phyloP scores from a whole-genome alignment of 1,140 invertebrate genomes.

The Aphis gossypii region DNA sequence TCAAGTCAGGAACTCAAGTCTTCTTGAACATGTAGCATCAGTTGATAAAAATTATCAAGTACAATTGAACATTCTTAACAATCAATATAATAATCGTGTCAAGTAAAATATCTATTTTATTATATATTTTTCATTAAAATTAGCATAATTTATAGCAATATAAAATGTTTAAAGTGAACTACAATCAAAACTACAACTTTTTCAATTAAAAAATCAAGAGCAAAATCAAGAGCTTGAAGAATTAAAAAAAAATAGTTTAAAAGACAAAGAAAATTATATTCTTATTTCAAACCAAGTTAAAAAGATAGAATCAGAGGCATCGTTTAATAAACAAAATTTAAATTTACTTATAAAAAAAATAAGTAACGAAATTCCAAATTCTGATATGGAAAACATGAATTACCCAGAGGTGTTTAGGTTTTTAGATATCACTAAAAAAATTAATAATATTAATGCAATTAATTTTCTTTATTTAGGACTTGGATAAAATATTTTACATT shows the following conservation, averaged over 20 bases:
- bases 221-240: not conserved
- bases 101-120: not conserved
- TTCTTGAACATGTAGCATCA: not conserved
- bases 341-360: constrained; percentile 29
- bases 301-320: not conserved
- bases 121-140: not conserved
- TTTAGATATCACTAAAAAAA: not conserved
- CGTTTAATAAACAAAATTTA: constrained; percentile 8
- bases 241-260: constrained; percentile 22
- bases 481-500: constrained; percentile 44
- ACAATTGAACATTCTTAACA: not conserved
- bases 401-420: constrained; percentile 12
- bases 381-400: constrained; percentile 3
- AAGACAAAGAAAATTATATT: not conserved
- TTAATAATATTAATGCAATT: not conserved
- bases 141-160: not conserved
- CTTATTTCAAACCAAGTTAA: constrained; percentile 6
- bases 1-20: not conserved
- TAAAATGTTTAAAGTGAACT: constrained; percentile 25
- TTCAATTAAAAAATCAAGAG: constrained; percentile 12
- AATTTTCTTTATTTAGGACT: not conserved
- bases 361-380: not conserved
- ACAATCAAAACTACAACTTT: not conserved
- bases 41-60: constrained; percentile 29
- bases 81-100: not conserved